Base-by-base conservation (phyloP, 2,113 vertebrate species). In the Silurus asotus region DNA sequence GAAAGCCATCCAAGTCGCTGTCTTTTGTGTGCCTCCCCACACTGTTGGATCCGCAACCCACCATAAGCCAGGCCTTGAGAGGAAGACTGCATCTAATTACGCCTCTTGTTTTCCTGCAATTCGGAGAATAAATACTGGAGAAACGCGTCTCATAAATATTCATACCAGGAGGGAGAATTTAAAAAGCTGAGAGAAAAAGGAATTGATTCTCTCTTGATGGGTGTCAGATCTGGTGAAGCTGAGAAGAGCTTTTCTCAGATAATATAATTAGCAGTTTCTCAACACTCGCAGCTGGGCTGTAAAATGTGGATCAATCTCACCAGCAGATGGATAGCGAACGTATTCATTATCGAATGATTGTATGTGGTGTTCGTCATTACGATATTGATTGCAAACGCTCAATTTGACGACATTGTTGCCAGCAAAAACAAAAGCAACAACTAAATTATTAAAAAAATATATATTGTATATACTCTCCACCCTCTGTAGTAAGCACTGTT, bases 51-150 rank as follows among this genome's bases (percentile, higher is more conserved):
- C 86, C 85, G 48, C 81, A 85, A 37, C 84, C 91, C 90, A 90
- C 89, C 89, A 91, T 91, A 90, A 92, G 91, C 93, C 92, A 93
- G 89, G 87, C 84, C 91, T 90, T 79, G 86, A 90, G 88, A 89
- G 86, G 86, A 89, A 91, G 91, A 93, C 90, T 90, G 89, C 89
- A 87, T 92, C 93, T 94, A 94, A 94, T 94, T 95, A 89, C 87
- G 92, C 92, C 90, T 92, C 91, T 92, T 90, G 88, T 89, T 89
- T 91, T 93, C 90, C 90, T 61, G 85, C 90, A 89, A 93, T 89
- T 92, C 87, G 90, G 89, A 91, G 90, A 90, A 89, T 92, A 94
- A 94, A 94, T 93, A 93, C 91, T 88, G 92, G 10, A 91, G 91
- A 90, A 90, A 91, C 74, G 90, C 79, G 88, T 88, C 86, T 82